Conservation (phyloP, 2,113 vertebrate species). For the Saiga tatarica region DNA sequence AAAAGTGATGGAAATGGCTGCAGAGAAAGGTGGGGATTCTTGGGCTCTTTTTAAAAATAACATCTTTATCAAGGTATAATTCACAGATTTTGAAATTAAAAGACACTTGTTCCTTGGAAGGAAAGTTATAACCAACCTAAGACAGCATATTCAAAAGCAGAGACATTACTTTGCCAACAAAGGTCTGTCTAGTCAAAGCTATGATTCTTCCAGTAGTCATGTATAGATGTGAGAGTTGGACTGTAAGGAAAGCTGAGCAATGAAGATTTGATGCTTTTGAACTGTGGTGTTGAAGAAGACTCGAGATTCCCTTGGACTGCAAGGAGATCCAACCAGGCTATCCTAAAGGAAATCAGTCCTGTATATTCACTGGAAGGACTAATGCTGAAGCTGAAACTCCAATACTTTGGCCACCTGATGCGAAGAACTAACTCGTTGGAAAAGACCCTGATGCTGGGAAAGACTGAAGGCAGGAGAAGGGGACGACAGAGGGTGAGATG, state of each 20-base stretch:
- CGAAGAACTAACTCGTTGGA: background rate
- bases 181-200: background rate
- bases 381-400: background rate
- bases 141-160: background rate
- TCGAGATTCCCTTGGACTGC: background rate
- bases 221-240: background rate
- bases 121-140: background rate
- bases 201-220: background rate
- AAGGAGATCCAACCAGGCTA: background rate
- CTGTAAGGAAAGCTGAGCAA: background rate
- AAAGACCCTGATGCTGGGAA: background rate
- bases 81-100: background rate
- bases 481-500: background rate
- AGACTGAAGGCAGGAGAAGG: background rate
- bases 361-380: background rate
- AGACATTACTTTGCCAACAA: background rate
- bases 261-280: background rate
- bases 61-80: background rate
- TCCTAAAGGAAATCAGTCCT: background rate
- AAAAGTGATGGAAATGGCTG: background rate
- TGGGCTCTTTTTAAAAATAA: background rate
- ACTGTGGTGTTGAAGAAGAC: background rate
- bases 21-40: background rate
- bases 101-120: background rate
- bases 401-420: background rate